Evolutionary conservation across 35 echinoderm and acorn worm genomes (phyloP), one percentile per base, ranked within the genome.

Genomic region (Patiria miniata): DNA sequence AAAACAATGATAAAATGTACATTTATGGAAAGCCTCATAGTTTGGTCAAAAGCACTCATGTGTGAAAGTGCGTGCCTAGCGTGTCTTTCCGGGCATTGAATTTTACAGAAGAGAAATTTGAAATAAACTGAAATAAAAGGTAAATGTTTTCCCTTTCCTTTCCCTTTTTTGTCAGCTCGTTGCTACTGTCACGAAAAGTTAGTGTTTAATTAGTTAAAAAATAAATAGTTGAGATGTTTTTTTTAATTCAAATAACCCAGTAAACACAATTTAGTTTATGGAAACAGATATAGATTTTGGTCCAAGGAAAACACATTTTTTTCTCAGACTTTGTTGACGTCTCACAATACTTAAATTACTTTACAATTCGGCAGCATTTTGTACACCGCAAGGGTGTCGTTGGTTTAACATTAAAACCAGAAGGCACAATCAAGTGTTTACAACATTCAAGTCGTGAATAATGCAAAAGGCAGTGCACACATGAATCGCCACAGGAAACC

Each of bases 41-140:
- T 22, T 69, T 23, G 22, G 29, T 73, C 61, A 69, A 6, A 47
- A 47, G 42, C 42, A 47, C 42, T 47, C 1, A 29, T 33, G 61
- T 30, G 1, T 29, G 1, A 73, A 28, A 73, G 29, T 73, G 65
- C 29, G 21, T 26, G 34, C 34, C 26, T 73, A 73, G 65, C 14
- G n/a, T 36, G 65, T 36, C 34, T 73, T 73, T 73, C 65, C 34
- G 26, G 65, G 29, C 65, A 73, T 73, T 36, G 34, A 73, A 73
- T 30, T 73, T 73, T 73, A 73, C 65, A 10, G 29, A 14, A 23
- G 34, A 73, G 34, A 73, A 32, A 73, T 47, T n/a, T 47, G 26
- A 61, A 32, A 73, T 73, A 73, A 73, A 73, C 65, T 73, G 65
- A 73, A 73, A 73, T 73, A 73, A 73, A 12, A 32, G 28, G 7